Base-by-base conservation (phyloP, 2,113 vertebrate species). In the Pogona vitticeps region DNA sequence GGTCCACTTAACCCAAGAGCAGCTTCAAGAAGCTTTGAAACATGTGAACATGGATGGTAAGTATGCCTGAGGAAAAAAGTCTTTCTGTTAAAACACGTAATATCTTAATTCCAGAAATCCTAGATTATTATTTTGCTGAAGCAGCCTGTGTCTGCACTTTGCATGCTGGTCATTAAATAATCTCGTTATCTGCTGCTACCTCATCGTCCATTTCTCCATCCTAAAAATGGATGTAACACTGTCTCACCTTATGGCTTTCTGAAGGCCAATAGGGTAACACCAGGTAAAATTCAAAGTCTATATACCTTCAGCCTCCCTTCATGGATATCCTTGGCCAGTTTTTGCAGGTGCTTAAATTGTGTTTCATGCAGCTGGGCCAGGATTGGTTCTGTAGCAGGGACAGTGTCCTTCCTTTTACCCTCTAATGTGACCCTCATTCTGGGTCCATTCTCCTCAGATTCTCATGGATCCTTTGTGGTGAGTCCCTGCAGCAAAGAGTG, bases 1-100 rank as follows among this genome's bases (percentile, higher is more conserved):
- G 67, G 87, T 80, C 38, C 56, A 59, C 3, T 63, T 93, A 76
- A 76, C 83, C 33, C 73, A 87, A 59, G 8, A 90, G 67, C 86
- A 89, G 71, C 85, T 91, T 9, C 81, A 70, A 76, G 78, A 95
- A 33, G 46, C 88, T 8, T 58, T 56, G 85, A 71, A 93, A 80
- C 88, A 70, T 0, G 3, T 89, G 6, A 56, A 73, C 40, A 58
- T 31, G 58, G 59, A 76, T n/a, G 68, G 90, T 92, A 52, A 93
- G 90, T 52, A 8, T 2, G 56, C 2, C 0, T 0, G 12, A 14
- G 68, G 17, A 68, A 15, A 26, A 85, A 79, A 5, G 20, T 31
- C 2, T 18, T 67, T 42, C 61, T 81, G 26, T 18, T 67, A 8
- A 79, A 61, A 36, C 23, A 6, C 6, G 21, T 82, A 36, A 7